Evolutionary conservation across 2,113 vertebrate species (phyloP), one percentile per base, ranked within the genome.

Genomic region (Notothenia coriiceps): DNA sequence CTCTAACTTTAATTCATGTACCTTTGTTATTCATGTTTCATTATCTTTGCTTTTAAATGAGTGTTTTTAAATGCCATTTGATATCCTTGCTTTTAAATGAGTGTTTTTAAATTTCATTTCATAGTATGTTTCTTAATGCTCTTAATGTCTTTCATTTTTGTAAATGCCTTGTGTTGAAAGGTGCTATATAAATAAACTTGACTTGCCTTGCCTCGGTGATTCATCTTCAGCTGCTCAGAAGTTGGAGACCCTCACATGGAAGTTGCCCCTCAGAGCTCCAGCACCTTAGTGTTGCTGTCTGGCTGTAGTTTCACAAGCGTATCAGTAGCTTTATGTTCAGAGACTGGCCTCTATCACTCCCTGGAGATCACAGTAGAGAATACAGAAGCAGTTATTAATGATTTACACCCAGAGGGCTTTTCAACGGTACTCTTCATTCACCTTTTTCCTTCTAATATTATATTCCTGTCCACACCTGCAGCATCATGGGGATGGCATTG

Each of bases 141-240:
- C 29, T 29, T 29, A 29, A 29, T 29, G 29, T 29, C 29, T 29
- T 29, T 4, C 29, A 29, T 29, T 29, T 29, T 29, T 29, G 29
- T 4, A 29, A 29, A 29, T 29, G 29, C 29, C 29, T 29, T 29
- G 29, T 29, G 29, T 29, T 29, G 29, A 29, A 29, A 29, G 3
- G 29, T 29, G 29, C 29, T 29, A 29, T 29, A 29, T 29, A 29
- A 29, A 29, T 29, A 29, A 29, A 29, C 29, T 29, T 29, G 29
- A 29, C 3, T 29, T 29, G 29, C 29, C 29, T 29, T 11, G 59
- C 56, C 67, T 77, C 2, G 70, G 73, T 84, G 82, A 90, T 92
- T 89, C 80, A 87, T 91, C 84, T 87, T 83, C 29, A 33, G 82
- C 79, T 52, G 60, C 52, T 70, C 57, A 4, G 51, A 70, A 40